Percentiles rank a stretch among this genome's conserved stretches.
These are phyloP conservation scores for Polypterus senegalus DNA, from an alignment of 2,113 vertebrate genomes.

Conservation along the genomic window DNA sequence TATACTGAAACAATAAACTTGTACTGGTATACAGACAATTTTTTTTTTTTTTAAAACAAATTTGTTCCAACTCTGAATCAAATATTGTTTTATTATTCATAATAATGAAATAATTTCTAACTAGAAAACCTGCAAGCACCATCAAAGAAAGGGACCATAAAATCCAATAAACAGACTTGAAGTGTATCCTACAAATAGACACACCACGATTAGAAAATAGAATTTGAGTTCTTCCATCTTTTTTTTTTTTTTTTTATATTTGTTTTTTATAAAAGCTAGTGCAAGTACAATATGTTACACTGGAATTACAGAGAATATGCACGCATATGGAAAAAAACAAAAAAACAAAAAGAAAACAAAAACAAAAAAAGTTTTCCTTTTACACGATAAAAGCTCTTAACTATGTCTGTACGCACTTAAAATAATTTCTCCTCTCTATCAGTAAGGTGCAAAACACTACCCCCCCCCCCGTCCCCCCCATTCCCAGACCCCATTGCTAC, in stretches of 20 bases:
- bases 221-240: slow-evolving; percentile 83
- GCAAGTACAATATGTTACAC: slow-evolving; percentile 95
- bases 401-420: slow-evolving; percentile 72
- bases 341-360: slow-evolving; percentile 58
- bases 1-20: slow-evolving; percentile 76
- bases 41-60: slow-evolving; percentile 84
- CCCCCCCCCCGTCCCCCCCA: slow-evolving; percentile 55
- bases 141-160: slow-evolving; percentile 96
- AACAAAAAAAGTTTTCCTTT: slow-evolving; percentile 56
- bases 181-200: slow-evolving; percentile 90
- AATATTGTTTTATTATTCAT: slow-evolving; percentile 84
- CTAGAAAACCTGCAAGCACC: slow-evolving; percentile 97
- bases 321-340: slow-evolving; percentile 68
- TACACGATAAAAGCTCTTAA: slow-evolving; percentile 72
- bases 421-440: slow-evolving; percentile 56
- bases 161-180: slow-evolving; percentile 88
- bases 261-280: slow-evolving; percentile 87
- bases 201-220: slow-evolving; percentile 87
- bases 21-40: slow-evolving; percentile 91
- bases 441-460: slow-evolving; percentile 80
- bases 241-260: slow-evolving; percentile 58
- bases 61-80: slow-evolving; percentile 93
- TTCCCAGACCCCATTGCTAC: slow-evolving; percentile 38
- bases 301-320: slow-evolving; percentile 89
- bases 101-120: slow-evolving; percentile 94